Base-by-base conservation (phyloP, 1,140 invertebrate species). In the Zaprionus ghesquierei region DNA sequence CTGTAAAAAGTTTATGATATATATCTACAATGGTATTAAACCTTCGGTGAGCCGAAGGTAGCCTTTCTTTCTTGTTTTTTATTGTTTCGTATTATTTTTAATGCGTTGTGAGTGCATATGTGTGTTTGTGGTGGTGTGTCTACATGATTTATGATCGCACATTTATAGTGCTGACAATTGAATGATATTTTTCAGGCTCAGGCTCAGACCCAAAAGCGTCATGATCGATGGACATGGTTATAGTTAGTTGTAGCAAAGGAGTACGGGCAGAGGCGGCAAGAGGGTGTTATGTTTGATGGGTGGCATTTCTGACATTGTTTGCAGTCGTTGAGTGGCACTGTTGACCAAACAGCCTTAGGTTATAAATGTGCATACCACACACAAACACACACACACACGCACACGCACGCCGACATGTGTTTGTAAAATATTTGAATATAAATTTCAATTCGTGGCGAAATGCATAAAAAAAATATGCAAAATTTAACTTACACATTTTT, bases 111-210 rank as follows among this genome's bases (percentile, higher is more conserved):
- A 23, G 53, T 29, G 12, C 13, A 12, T 81, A 79, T 76, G 79
- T 76, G 49, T 65, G 44, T 27, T 50, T 31, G 53, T 50, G 56
- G 33, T 65, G 60, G 68, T 74, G 66, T 85, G 85, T 75, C 75
- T 79, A 69, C 78, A 85, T 89, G 86, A 89, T 89, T 89, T 89
- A 89, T 89, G 86, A 90, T 86, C 86, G 78, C 72, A 81, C 81
- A 89, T 89, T 89, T 89, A 81, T 89, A 90, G 86, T 79, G 86
- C 86, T 90, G 86, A 89, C 86, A 90, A 89, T 86, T 90, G 86
- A 89, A 89, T 85, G 86, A 90, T 81, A 89, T 89, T 90, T 89
- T 75, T 73, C 60, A 53, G 64, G 61, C 70, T 25, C 9, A 41
- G 72, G 41, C 8, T 2, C 15, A 3, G 31, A 8, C 59, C 58